Evolutionary conservation across 2,888 invertebrate species (phyloP), one percentile per base, ranked within the genome.

Genomic region (Caradrina kadenii): DNA sequence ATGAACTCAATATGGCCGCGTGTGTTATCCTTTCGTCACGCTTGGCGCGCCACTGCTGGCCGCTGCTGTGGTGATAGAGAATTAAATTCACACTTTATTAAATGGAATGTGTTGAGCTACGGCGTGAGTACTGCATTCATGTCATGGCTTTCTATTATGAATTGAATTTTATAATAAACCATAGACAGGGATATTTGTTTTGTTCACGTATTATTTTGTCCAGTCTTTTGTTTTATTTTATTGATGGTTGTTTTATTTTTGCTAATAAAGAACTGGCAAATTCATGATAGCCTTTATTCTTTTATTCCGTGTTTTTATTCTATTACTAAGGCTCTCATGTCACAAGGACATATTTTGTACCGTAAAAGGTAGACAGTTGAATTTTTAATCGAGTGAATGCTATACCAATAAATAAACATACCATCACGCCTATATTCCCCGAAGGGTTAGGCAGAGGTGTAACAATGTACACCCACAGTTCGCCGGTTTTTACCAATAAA

Each of bases 61-160:
- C 48, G 13, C 39, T 39, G 39, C 39, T 2, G 2, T 45, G 45
- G 73, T 76, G 66, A 58, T 21, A 66, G 53, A 72, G 31, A 69
- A 78, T 66, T 76, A 62, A 66, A 78, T 76, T 78, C 66, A 76
- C 73, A 66, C 62, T 72, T 54, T 53, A 78, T 78, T 78, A 31
- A 59, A 72, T 54, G 31, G 45, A 71, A 56, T 45, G 52, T 56
- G 59, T 60, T 56, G 59, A 71, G 75, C 54, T 50, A 60, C 59
- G 55, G 21, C 60, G 52, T 65, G 26, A 45, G 60, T 56, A 60
- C 54, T 75, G 69, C 58, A 52, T 50, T 39, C 45, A 67, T 39
- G 39, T 61, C 68, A 45, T 39, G 60, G 21, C 45, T 19, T 22
- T 50, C 49, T 54, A 50, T 19, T 68, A 22, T 69, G 10, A 58